phyloP scores from a whole-genome alignment of 1,140 invertebrate genomes.

The Pygmarrhopalites habei region DNA sequence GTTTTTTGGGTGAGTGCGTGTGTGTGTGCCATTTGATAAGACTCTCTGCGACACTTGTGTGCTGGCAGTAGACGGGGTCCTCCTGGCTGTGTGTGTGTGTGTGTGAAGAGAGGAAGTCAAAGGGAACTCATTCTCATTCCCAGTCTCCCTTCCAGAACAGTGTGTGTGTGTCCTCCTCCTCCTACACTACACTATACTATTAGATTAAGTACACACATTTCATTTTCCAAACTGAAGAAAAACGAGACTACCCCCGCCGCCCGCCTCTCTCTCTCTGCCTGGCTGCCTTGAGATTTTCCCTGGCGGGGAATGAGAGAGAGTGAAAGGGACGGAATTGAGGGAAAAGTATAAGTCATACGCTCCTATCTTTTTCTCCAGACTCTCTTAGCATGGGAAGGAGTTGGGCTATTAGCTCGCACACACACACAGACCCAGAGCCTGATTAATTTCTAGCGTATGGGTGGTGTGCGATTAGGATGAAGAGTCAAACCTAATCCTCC shows the following conservation, averaged over 20 bases:
- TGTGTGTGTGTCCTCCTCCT: too few relatives aligned
- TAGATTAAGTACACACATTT: background rate
- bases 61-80: background rate
- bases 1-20: slow-evolving; percentile 20
- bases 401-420: background rate
- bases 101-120: background rate
- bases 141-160: background rate
- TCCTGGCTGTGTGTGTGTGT: slow-evolving; percentile 1
- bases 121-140: background rate
- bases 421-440: background rate
- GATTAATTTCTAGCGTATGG: slow-evolving; percentile 1
- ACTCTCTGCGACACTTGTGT: slow-evolving; percentile 7
- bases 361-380: background rate
- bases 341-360: background rate
- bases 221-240: background rate
- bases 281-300: background rate
- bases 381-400: too few relatives aligned
- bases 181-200: background rate
- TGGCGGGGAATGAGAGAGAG: background rate
- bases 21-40: slow-evolving; percentile 26
- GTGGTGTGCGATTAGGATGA: background rate
- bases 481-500: background rate
- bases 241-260: background rate
- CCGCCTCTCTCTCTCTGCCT: background rate
- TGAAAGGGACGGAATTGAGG: background rate